Conservation (phyloP, 2,113 vertebrate species). For the Pangasianodon hypophthalmus region DNA sequence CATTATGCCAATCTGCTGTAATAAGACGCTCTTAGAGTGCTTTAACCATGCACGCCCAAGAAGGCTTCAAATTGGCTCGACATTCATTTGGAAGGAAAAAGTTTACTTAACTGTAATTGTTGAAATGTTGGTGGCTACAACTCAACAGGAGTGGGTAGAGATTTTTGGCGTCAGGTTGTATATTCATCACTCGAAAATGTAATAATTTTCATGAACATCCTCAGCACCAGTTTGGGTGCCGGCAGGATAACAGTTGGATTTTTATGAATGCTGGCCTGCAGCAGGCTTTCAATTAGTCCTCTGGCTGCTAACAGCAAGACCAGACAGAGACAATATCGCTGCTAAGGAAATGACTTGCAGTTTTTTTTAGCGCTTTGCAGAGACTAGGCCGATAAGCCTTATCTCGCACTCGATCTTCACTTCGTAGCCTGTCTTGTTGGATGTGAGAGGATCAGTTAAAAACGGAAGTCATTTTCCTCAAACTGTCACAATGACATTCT, state of each 20-base stretch:
- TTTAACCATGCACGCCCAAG: background rate
- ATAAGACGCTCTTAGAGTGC: constrained; percentile 1
- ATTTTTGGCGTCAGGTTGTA: background rate
- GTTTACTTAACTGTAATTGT: background rate
- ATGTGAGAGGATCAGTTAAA: constrained; percentile 62
- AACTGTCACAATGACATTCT: constrained; percentile 54
- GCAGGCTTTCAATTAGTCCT: constrained; percentile 54
- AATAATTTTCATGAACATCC: background rate
- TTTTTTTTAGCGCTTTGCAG: constrained; percentile 51
- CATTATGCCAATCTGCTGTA: constrained; percentile 20
- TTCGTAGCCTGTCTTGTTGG: constrained; percentile 67
- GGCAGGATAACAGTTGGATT: background rate
- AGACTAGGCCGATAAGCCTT: constrained; percentile 63
- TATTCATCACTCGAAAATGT: constrained; percentile 12
- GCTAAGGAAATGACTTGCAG: constrained; percentile 66
- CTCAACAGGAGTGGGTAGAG: background rate
- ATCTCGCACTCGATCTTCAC: constrained; percentile 44
- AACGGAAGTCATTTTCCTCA: constrained; percentile 63
- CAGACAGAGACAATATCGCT: constrained; percentile 56
- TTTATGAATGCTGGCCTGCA: background rate
- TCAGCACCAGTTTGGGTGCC: background rate
- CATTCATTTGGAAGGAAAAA: background rate
- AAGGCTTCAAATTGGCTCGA: background rate
- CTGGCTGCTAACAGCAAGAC: constrained; percentile 25
- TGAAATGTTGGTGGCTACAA: background rate